Base-by-base conservation (phyloP, 2,797 vertebrate genomes). In the Rhinoraja longicauda region DNA sequence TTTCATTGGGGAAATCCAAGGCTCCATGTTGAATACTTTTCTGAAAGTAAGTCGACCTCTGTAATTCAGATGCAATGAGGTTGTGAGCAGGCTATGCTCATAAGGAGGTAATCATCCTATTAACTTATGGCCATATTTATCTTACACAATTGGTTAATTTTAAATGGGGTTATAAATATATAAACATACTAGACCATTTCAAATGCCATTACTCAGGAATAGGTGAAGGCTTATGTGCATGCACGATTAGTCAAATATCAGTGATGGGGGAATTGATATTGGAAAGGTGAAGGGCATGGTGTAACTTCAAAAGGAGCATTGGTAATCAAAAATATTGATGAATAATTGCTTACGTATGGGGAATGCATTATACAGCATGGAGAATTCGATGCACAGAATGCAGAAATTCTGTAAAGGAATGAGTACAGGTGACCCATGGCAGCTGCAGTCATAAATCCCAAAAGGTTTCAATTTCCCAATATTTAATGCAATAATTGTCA, bases 61-160 rank as follows among this genome's bases (percentile, higher is more conserved):
- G 29, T 92, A 92, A 92, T 36, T 92, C 70, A 75, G 19, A 45
- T 29, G 70, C 45, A 70, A 75, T 53, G 21, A 92, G 70, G 70
- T 72, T 45, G 32, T 72, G 36, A 72, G 21, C 67, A 72, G 32
- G 88, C 70, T 70, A 72, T 91, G 39, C 32, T 72, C 64, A 91
- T 91, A 73, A 73, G 84, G 59, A 88, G 84, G n/a, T 88, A 88
- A 88, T 64, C 84, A 67, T 64, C 84, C 84, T 67, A 67, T 88
- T 88, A 64, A 67, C 81, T 82, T 29, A 88, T 36, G 59, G n/a
- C 32, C 84, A 88, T 62, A 67, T 88, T 67, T 88, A 67, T 88
- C 62, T 62, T 19, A 88, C n/a, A 19, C 67, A 88, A 88, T n/a
- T 67, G 84, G 84, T 62, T 88, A 62, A 32, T n/a, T 88, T 36